Evolutionary conservation across 2,113 vertebrate genomes (phyloP).

Genomic region (Vombatus ursinus): DNA sequence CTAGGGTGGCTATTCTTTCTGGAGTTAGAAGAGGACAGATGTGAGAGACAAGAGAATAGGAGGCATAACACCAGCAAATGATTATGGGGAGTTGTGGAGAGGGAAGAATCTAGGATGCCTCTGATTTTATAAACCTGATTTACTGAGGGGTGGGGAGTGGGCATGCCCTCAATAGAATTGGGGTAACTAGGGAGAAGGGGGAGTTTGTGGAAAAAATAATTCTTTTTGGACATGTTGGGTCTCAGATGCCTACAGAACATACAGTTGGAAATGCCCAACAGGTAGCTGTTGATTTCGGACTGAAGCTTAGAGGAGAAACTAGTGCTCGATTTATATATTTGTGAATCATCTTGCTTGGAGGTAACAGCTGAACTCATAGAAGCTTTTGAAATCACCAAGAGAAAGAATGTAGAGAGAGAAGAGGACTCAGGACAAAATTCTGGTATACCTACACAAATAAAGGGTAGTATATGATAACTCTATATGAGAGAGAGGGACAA

Average conservation of each 20-base stretch:
- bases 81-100: not conserved
- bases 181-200: not conserved
- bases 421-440: not conserved
- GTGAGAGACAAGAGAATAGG: not conserved
- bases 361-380: not conserved
- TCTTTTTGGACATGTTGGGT: not conserved
- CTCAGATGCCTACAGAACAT: not conserved
- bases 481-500: not conserved
- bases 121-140: not conserved
- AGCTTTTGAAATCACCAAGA: not conserved
- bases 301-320: not conserved
- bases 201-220: not conserved
- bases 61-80: not conserved
- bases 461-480: not conserved
- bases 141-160: not conserved
- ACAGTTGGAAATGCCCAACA: not conserved
- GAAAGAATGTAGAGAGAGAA: not conserved
- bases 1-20: not conserved
- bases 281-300: not conserved
- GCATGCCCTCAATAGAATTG: not conserved
- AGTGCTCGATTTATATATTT: not conserved
- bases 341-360: not conserved
- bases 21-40: not conserved
- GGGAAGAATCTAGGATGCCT: not conserved
- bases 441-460: not conserved